Base-by-base conservation (phyloP, 2,888 invertebrate genomes). In the Campoletis raptor region DNA sequence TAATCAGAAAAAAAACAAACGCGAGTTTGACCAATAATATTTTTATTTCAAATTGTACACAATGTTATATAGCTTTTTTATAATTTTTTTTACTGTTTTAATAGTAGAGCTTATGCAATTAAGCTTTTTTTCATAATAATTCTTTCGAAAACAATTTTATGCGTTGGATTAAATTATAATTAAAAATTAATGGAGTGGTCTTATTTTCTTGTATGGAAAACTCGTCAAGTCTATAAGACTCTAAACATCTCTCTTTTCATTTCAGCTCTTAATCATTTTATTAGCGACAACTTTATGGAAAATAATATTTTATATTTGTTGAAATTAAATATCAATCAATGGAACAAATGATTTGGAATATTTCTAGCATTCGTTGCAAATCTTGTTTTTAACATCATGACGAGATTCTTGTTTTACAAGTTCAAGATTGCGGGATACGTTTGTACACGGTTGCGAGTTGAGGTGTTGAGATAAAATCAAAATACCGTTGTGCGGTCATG, bases 391-490 rank as follows among this genome's bases (percentile, higher is more conserved):
- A 9, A 24, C 21, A 67, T 54, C 57, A 57, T 30, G 48, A 30
- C 21, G 37, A 57, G 36, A 40, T 73, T 79, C 40, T 45, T 18
- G 37, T 36, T n/a, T 12, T 48, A 21, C 21, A n/a, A 24, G 57
- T 45, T 73, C 48, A 57, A 45, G 67, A 67, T 21, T 72, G 21
- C 37, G 37, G 3, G 30, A 64, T 40, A 24, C 52, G 57, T 69
- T 57, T 21, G 45, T 37, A 61, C 45, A 24, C 40, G 67, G 67
- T 67, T 64, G 79, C 57, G 54, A 42, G 78, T 64, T n/a, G 45
- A 18, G 42, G 18, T 15, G 66, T 24, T 42, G 54, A 24, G 80
- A 85, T 85, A 80, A 42, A 70, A 85, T 81, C 80, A 57, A 74
- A 64, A 64, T 42, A 70, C 40, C 52, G 78, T 45, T 69, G 74